Conservation (phyloP, 2,888 invertebrate species). For the Dasypolia templi region DNA sequence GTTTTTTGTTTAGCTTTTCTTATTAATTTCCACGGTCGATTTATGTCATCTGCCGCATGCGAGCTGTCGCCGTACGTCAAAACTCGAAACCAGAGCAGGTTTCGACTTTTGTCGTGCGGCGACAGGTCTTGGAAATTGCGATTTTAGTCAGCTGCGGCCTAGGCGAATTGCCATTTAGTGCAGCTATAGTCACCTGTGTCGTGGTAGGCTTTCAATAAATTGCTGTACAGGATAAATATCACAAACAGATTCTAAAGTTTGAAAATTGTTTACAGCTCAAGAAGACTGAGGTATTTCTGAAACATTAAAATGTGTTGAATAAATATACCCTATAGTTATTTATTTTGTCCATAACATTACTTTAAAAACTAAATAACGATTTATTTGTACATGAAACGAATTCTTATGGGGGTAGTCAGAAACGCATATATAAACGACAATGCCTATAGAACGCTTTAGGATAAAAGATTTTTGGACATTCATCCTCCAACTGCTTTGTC, state of each 20-base stretch:
- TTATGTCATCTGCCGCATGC: no score
- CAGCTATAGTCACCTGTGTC: no score
- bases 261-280: not conserved
- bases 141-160: no score
- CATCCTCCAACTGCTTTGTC: not conserved
- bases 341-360: no score
- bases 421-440: not conserved
- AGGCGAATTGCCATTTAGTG: no score
- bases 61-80: no score
- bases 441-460: not conserved
- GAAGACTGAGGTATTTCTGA: not conserved
- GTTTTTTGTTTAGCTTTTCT: not conserved
- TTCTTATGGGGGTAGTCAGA: not conserved
- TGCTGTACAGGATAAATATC: not conserved
- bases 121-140: no score
- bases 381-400: not conserved
- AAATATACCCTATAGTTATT: not conserved
- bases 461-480: not conserved
- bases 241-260: slow-evolving; percentile 1
- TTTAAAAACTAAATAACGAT: not conserved
- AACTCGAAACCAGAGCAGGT: no score
- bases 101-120: no score
- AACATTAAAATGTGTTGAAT: not conserved
- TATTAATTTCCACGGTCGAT: not conserved
- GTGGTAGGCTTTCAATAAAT: slow-evolving; percentile 15